Evolutionary conservation across 2,888 invertebrate species (phyloP), one percentile per base, ranked within the genome.

Genomic region (Nycteola revayana): DNA sequence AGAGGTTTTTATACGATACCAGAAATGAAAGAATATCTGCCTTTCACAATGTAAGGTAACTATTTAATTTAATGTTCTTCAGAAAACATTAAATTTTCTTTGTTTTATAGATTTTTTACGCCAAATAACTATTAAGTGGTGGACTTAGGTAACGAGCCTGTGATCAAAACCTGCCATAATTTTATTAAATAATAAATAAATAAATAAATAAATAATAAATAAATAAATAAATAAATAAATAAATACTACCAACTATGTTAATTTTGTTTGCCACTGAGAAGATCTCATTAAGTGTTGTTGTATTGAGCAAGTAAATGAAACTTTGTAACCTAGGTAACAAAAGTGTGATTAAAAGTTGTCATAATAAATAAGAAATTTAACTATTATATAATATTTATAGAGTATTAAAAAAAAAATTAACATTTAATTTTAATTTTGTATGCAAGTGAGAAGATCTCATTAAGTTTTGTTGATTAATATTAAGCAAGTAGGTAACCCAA

Each of bases 1-100:
- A 36, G 45, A 34, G 48, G 51, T 7, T 48, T 45, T 33, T 45
- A 30, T 22, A 32, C 20, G 23, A 31, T 43, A 24, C 10, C 10
- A 30, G 51, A 49, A 37, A 49, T 48, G 42, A 9, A 36, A 11
- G 39, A 52, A 39, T 49, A 43, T 36, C 31, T 42, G 10, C 41
- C 38, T 29, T 38, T 35, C 14, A 14, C 14, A 14, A 14, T 14
- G 14, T 17, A 27, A 28, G 28, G 24, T 26, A 23, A 32, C 11
- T 28, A 10, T 21, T 32, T 32, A 34, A 34, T 28, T 29, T 28
- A 35, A 28, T 29, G 23, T 25, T 35, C 18, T 34, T 22, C 28
- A 34, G 14, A 14, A 14, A 14, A 14, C 14, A 14, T 14, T 14
- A 3, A 14, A 14, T 5, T 14, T 3, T 14, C 28, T 28, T 28